These are phyloP conservation scores for Volucella bombylans DNA, from an alignment of 2,888 invertebrate genomes.

Conservation along the genomic window DNA sequence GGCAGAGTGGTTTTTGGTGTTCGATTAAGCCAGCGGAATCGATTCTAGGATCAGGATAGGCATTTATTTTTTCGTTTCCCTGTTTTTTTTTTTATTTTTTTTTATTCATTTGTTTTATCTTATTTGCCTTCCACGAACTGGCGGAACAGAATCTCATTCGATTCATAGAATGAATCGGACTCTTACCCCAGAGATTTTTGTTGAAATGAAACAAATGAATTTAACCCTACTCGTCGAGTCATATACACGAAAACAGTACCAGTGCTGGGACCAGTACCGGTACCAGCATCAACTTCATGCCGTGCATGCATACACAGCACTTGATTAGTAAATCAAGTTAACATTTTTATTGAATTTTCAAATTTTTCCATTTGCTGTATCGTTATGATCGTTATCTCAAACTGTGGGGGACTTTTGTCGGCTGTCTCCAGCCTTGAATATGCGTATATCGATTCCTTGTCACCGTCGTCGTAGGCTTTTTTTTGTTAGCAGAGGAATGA, in stretches of 20 bases:
- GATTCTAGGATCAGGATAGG: conserved; percentile 71
- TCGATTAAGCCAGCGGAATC: conserved; percentile 78
- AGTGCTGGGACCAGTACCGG: too few species aligned
- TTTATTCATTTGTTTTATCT: conserved; percentile 4
- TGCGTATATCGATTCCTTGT: background rate
- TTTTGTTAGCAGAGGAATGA: conserved; percentile 48
- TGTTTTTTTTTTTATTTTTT: conserved; percentile 7
- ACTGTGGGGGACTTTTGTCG: conserved; percentile 52
- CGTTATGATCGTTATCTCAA: conserved; percentile 73
- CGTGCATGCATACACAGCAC: conserved; percentile 58
- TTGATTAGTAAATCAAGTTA: conserved; percentile 74
- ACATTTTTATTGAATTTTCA: conserved; percentile 74
- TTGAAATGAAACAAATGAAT: conserved; percentile 71
- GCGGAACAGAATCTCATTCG: conserved; percentile 49
- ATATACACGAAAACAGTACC: conserved; percentile 15
- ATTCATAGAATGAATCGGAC: conserved; percentile 53
- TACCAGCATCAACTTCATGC: conserved; percentile 30
- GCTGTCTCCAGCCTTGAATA: conserved; percentile 28
- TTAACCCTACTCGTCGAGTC: conserved; percentile 68
- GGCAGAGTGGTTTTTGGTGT: conserved; percentile 80
- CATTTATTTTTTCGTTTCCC: conserved; percentile 26
- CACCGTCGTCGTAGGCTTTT: background rate
- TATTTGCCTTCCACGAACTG: conserved; percentile 47
- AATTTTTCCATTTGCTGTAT: conserved; percentile 73
- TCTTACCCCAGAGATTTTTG: conserved; percentile 1